Conservation (phyloP, 64 coral and sea anemone genomes). For the Astreopora myriophthalma region DNA sequence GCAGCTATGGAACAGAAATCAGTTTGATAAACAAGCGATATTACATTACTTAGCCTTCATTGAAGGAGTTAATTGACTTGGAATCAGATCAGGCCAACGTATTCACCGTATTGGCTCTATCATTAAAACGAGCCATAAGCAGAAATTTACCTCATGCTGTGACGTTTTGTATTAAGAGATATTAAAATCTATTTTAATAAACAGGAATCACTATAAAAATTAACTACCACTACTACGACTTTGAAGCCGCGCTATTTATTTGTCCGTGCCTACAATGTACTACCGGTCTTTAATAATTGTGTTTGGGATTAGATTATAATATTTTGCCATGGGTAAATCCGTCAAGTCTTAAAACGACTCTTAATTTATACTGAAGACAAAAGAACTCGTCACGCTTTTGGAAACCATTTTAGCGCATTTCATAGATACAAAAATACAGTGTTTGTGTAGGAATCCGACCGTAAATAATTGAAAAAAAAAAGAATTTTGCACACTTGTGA, state of each 20-base stretch:
- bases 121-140: background rate
- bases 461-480: background rate
- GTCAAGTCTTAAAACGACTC: background rate
- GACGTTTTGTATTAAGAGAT: background rate
- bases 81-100: background rate
- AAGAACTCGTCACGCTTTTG: background rate
- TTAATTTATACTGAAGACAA: background rate
- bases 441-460: background rate
- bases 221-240: background rate
- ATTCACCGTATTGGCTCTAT: background rate
- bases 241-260: background rate
- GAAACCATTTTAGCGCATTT: background rate
- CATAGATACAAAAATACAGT: background rate
- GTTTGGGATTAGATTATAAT: background rate
- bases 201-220: background rate
- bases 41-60: background rate
- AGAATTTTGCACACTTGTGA: background rate
- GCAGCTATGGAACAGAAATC: background rate
- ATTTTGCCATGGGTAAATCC: background rate
- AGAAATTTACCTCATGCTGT: background rate
- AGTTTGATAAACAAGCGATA: background rate
- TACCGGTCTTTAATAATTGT: background rate
- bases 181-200: background rate
- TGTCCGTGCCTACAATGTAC: background rate
- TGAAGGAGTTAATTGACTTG: background rate